Percentiles rank a stretch among this genome's conserved stretches.
Evolutionary conservation across 1,140 invertebrate genomes (phyloP).

Genomic region (Amyelois transitella): DNA sequence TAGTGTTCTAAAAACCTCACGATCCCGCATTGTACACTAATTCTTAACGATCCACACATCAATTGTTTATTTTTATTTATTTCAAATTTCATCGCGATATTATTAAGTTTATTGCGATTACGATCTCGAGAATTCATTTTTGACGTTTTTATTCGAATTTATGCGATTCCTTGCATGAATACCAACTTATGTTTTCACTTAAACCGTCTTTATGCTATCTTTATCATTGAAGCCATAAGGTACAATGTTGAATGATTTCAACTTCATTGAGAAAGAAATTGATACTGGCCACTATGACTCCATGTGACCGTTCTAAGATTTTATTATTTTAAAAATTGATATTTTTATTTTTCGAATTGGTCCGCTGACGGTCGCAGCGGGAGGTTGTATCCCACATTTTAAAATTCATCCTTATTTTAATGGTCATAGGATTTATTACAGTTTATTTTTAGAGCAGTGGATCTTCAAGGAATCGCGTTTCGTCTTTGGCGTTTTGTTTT

Average conservation of each 20-base stretch:
- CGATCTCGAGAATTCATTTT: conserved; percentile 69
- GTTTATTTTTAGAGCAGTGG: conserved; percentile 25
- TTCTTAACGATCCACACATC: conserved; percentile 46
- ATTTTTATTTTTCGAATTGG: conserved; percentile 64
- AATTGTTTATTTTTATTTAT: conserved; percentile 62
- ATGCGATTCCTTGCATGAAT: conserved; percentile 42
- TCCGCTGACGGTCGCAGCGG: conserved; percentile 64
- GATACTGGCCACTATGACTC: conserved; percentile 30
- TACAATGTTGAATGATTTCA: background rate
- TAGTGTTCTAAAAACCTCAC: conserved; percentile 14
- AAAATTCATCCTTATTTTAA: conserved; percentile 27
- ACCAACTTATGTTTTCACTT: conserved; percentile 14
- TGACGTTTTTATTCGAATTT: conserved; percentile 72
- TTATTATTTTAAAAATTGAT: conserved; percentile 71
- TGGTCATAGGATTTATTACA: conserved; percentile 20
- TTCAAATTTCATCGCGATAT: conserved; percentile 66
- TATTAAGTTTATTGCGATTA: conserved; percentile 69
- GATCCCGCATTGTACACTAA: conserved; percentile 41
- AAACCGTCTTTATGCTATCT: background rate
- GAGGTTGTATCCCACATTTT: conserved; percentile 20
- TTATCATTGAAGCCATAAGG: background rate
- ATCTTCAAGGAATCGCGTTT: conserved; percentile 52
- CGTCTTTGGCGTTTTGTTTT: conserved; percentile 34
- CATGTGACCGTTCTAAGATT: conserved; percentile 67
- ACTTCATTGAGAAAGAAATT: conserved; percentile 8